Conservation (phyloP, 2,113 vertebrate species). For the Macrotis lagotis region DNA sequence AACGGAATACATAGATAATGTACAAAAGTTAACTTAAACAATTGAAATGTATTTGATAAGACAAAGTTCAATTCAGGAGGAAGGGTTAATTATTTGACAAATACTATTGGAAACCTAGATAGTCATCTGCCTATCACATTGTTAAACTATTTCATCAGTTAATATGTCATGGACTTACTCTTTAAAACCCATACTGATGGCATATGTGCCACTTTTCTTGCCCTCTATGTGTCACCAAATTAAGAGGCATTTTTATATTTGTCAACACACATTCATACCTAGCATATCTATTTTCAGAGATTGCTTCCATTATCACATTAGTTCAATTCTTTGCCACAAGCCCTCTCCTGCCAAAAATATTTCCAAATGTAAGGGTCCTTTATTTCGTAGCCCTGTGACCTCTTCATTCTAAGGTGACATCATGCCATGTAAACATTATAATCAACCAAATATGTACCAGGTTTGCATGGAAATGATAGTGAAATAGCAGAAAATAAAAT, state of each 20-base stretch:
- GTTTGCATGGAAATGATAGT: constrained; percentile 70
- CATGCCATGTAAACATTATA: constrained; percentile 67
- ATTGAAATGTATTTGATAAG: neutral
- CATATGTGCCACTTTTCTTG: neutral
- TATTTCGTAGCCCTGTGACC: constrained; percentile 76
- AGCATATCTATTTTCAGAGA: constrained; percentile 67
- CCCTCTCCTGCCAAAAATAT: constrained; percentile 62
- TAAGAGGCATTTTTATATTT: constrained; percentile 73
- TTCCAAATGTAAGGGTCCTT: constrained; percentile 60
- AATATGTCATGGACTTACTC: constrained; percentile 55
- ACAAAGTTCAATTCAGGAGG: neutral
- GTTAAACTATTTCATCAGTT: constrained; percentile 51
- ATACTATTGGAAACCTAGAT: neutral
- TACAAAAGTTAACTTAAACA: neutral
- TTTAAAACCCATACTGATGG: constrained; percentile 46
- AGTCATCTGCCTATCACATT: constrained; percentile 10
- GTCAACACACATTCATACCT: constrained; percentile 64
- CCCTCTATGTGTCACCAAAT: constrained; percentile 31
- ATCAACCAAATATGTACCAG: constrained; percentile 71
- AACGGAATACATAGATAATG: neutral
- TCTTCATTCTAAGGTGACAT: neutral
- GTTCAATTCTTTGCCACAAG: constrained; percentile 54
- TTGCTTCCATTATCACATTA: constrained; percentile 66
- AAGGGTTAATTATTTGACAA: neutral
- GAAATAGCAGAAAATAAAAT: constrained; percentile 73